Conservation (phyloP, 2,113 vertebrate genomes). For the Oncorhynchus gorbuscha region DNA sequence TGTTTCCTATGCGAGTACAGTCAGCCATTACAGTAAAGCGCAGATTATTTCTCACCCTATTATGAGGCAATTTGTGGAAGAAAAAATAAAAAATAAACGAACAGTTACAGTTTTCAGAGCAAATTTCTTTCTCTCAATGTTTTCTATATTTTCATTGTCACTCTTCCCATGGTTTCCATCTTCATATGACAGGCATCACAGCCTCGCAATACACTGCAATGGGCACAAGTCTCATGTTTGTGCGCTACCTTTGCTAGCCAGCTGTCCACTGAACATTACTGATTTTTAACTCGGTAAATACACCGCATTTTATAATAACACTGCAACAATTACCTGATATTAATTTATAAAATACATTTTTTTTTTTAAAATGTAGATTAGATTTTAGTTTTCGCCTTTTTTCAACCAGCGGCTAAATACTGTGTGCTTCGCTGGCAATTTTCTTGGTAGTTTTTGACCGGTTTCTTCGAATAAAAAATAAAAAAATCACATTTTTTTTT, state of each 20-base stretch:
- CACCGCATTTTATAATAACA: slow-evolving; percentile 35
- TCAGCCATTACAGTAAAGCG: slow-evolving; percentile 93
- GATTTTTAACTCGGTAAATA: slow-evolving; percentile 58
- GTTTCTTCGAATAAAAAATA: slow-evolving; percentile 15
- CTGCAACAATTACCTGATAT: slow-evolving; percentile 28
- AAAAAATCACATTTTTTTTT: slow-evolving; percentile 29
- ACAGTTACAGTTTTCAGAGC: background rate
- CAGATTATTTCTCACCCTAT: slow-evolving; percentile 62
- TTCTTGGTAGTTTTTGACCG: slow-evolving; percentile 29
- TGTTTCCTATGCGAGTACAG: slow-evolving; percentile 82
- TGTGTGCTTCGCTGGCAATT: slow-evolving; percentile 20
- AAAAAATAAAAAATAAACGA: slow-evolving; percentile 11
- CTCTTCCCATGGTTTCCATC: slow-evolving; percentile 38
- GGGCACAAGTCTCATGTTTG: slow-evolving; percentile 37
- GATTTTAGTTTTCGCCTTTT: slow-evolving; percentile 40
- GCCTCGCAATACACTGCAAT: slow-evolving; percentile 73
- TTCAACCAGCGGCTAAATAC: slow-evolving; percentile 43
- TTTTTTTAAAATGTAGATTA: slow-evolving; percentile 43
- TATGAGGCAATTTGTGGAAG: background rate
- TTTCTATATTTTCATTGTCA: slow-evolving; percentile 17
- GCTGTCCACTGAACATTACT: slow-evolving; percentile 59
- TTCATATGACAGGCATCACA: slow-evolving; percentile 66
- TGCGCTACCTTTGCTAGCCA: slow-evolving; percentile 57
- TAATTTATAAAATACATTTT: slow-evolving; percentile 60
- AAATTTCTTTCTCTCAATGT: slow-evolving; percentile 17